phyloP scores from a whole-genome alignment of 2,113 vertebrate genomes.

The Podiceps cristatus region DNA sequence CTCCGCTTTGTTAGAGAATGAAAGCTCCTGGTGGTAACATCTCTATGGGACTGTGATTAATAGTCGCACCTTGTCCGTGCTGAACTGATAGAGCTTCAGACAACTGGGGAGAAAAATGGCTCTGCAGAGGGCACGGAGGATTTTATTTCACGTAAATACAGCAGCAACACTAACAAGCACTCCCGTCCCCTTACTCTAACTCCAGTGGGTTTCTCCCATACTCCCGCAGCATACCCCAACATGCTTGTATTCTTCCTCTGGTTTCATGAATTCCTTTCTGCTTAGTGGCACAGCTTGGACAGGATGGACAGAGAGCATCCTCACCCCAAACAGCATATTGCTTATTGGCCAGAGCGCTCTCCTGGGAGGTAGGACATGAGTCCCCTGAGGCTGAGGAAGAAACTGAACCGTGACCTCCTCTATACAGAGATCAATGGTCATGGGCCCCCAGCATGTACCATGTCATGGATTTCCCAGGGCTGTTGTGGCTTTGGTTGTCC shows the following conservation, averaged over 20 bases:
- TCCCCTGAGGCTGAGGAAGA: conserved; percentile 21
- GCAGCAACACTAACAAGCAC: background rate
- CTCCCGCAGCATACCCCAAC: background rate
- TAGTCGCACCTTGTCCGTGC: background rate
- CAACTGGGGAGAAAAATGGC: background rate
- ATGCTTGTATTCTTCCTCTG: background rate
- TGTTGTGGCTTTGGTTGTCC: background rate
- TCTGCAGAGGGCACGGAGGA: background rate
- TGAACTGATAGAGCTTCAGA: background rate
- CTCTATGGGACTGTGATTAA: conserved; percentile 27
- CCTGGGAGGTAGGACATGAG: background rate
- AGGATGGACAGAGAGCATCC: conserved; percentile 33
- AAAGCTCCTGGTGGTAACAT: conserved; percentile 16
- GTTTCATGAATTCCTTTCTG: conserved; percentile 49
- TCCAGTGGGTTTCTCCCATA: background rate
- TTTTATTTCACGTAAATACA: background rate
- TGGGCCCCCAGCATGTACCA: background rate
- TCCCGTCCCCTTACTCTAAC: background rate
- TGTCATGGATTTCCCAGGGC: conserved; percentile 62
- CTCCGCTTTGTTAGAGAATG: background rate
- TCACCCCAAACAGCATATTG: background rate
- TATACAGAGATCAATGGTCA: background rate
- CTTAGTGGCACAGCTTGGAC: conserved; percentile 25
- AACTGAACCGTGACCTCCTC: conserved; percentile 38
- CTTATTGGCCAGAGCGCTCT: background rate